phyloP scores from a whole-genome alignment of 2,888 invertebrate species.

The Nebria salina region DNA sequence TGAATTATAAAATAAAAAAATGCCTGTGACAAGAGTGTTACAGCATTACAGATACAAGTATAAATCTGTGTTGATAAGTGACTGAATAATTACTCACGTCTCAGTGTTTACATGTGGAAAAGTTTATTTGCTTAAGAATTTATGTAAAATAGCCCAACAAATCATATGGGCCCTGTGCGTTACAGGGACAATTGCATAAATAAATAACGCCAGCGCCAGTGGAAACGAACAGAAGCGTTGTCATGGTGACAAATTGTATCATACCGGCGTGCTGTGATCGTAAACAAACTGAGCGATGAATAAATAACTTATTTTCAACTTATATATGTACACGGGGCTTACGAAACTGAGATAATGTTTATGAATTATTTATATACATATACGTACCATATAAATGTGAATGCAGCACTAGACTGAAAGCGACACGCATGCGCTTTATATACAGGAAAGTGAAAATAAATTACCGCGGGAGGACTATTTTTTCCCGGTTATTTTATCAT shows the following conservation, averaged over 20 bases:
- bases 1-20: too few relatives aligned
- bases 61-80: constrained; percentile 33
- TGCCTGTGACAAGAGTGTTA: neutral
- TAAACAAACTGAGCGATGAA: constrained; percentile 43
- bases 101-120: constrained; percentile 41
- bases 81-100: constrained; percentile 41
- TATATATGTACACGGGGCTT: neutral
- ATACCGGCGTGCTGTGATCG: constrained; percentile 47
- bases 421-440: neutral
- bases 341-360: constrained; percentile 26
- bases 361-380: constrained; percentile 39
- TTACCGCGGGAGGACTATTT: constrained; percentile 21
- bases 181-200: constrained; percentile 43
- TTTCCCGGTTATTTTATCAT: neutral
- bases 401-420: neutral
- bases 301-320: constrained; percentile 38
- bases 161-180: constrained; percentile 25
- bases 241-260: constrained; percentile 51
- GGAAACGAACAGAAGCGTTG: constrained; percentile 51
- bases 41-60: neutral
- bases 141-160: constrained; percentile 45
- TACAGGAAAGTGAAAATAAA: constrained; percentile 26
- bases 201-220: constrained; percentile 27
- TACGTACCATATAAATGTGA: neutral
- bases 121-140: constrained; percentile 47